Evolutionary conservation across 2,113 vertebrate genomes (phyloP), one percentile per base, ranked within the genome.

Genomic region (Vimba vimba): DNA sequence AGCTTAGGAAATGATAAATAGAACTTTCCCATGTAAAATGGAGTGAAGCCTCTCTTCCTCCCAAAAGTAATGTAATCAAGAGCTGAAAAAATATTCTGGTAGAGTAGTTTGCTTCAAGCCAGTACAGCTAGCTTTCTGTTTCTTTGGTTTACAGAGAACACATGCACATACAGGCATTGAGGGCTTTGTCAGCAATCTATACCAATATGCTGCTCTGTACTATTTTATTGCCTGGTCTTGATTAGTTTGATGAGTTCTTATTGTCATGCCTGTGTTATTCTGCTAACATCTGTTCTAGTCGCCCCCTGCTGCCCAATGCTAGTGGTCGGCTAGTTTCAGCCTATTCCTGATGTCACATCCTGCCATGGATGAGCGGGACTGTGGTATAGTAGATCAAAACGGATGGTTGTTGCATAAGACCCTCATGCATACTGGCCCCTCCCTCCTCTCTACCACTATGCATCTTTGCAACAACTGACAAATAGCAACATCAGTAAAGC

Each of bases 331-430:
- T n/a, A 25, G 43, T 55, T 36, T 75, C 33, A 39, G 68, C 64
- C 45, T 21, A 17, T 82, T 82, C 23, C 68, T 87, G 74, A 83
- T 76, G 27, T 86, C 84, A 86, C 33, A n/a, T 89, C 79, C 86
- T 89, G 83, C 86, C 4, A 3, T 30, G 60, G 80, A 50, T 71
- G 45, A 57, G 59, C 12, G 13, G 7, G 6, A 79, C 57, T 60
- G 62, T 83, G 60, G 45, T 68, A 21, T 76, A 82, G 82, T 82
- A 79, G 73, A 52, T 73, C 17, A 60, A 75, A 57, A 50, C 27
- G 62, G 75, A 76, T 79, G 83, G 50, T 55, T 59, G 80, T 87
- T 89, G 88, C 75, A 76, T 87, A 89, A 87, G 86, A 75, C 80
- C 59, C 75, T 39, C 60, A 59, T 52, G 43, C 60, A 77, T 55